Base-by-base conservation (phyloP, 1,140 invertebrate species). In the Pomacea maculata region DNA sequence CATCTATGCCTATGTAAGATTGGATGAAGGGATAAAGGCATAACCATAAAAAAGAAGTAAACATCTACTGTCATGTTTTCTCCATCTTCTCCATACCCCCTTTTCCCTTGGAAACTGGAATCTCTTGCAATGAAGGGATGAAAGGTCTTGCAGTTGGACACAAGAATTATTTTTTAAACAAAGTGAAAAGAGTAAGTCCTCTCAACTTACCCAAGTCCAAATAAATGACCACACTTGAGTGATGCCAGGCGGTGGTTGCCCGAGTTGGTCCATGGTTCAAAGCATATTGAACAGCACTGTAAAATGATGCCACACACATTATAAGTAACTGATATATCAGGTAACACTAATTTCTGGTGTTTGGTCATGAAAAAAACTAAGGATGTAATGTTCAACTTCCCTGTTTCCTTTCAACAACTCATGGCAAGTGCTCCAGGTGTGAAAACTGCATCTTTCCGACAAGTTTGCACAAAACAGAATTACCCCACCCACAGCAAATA, bases 161-260 rank as follows among this genome's bases (percentile, higher is more conserved):
- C 57, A 29, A 55, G 29, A 19, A 17, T 57, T 25, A 34, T 17
- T 17, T 12, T 29, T 17, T 29, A 80, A 19, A 19, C 55, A 25
- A 14, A 25, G 45, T 63, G 29, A 7, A 52, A 34, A 14, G 21
- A 19, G n/a, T n/a, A 21, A 54, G 21, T 45, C 34, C 54, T 9
- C 12, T n/a, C n/a, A 70, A 45, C 68, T 79, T 83, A 88, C 87
- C 87, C 93, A 12, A 94, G 91, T 0, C 97, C 97, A 92, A 97
- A 98, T 1, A 98, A 91, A 92, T 98, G 97, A 1, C 97, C 97
- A 92, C 97, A 98, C 85, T 94, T 95, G 17, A 98, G 91, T 17
- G 95, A 95, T 12, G 94, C 95, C 4, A 98, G 90, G 73, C 96
- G 93, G 91, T 98, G 97, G 2, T 94, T 93, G 0, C 96, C 96